Base-by-base conservation (phyloP, 2,888 invertebrate species). In the Spilarctia lutea region DNA sequence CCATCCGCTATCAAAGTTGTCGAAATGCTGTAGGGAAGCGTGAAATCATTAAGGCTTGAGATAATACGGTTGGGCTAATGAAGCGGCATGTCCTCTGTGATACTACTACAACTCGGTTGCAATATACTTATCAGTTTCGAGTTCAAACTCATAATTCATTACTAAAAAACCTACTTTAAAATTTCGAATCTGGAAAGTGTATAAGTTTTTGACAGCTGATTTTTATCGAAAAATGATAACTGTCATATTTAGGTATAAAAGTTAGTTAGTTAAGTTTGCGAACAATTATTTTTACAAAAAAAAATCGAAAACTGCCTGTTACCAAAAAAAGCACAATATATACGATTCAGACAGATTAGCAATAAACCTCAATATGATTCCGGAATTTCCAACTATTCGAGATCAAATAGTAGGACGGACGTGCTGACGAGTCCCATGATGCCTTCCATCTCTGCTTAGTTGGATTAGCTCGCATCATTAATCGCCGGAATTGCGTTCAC, bases 391-490 rank as follows among this genome's bases (percentile, higher is more conserved):
- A 88, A 88, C 83, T 84, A 87, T 90, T 91, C 87, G 89, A 88
- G 89, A 91, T 91, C 88, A 88, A 86, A 87, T 88, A 84, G 90
- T 91, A 89, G 88, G 88, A 89, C 88, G 86, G 85, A 89, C 88
- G 86, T 86, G 86, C 85, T 88, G 89, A 91, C 88, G 89, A 89
- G 87, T 90, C 90, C 91, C 90, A 86, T 87, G 90, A 90, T 89
- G 90, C 87, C 88, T 89, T 85, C 90, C 91, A 86, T 90, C 91
- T 91, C 89, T 91, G 91, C 92, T 92, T 93, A 94, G 94, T 93
- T 92, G 91, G 94, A 94, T 95, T 95, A 95, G 89, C 91, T 91
- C 94, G 94, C 93, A 88, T 93, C 94, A 95, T 96, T 96, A 94
- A 94, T 94, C 92, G 91, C 89, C 86, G 90, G 93, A 93, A 95